A percentile compares a stretch with the other conserved stretches of the same genome.
Evolutionary conservation across 2,888 invertebrate genomes (phyloP).

Genomic region (Caenorhabditis sp.): DNA sequence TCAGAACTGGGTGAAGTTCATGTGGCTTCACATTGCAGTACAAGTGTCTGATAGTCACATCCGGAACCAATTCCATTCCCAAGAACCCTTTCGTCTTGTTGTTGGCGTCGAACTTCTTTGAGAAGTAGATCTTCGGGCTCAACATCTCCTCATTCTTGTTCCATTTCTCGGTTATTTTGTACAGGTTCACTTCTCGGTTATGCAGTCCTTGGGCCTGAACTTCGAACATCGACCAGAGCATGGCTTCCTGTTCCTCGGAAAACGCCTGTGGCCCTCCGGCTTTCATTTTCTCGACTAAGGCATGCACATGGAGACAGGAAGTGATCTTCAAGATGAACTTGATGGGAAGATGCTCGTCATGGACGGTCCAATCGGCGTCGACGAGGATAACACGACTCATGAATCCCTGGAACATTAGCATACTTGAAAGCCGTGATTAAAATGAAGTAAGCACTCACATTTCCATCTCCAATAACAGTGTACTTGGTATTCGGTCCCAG

Average conservation of each 20-base stretch:
- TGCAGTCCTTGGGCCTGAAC: slow-evolving; percentile 44
- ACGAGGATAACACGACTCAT: slow-evolving; percentile 61
- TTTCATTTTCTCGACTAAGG: slow-evolving; percentile 52
- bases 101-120: slow-evolving; percentile 38
- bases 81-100: slow-evolving; percentile 54
- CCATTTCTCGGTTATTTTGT: slow-evolving; percentile 43
- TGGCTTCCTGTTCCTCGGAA: slow-evolving; percentile 21
- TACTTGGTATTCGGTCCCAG: slow-evolving; percentile 55
- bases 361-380: slow-evolving; percentile 49
- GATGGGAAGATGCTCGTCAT: slow-evolving; percentile 31
- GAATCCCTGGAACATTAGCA: slow-evolving; percentile 47
- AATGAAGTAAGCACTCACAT: slow-evolving; percentile 33
- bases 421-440: no score
- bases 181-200: slow-evolving; percentile 59
- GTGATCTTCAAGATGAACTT: slow-evolving; percentile 57
- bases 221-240: slow-evolving; percentile 44
- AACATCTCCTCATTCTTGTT: slow-evolving; percentile 31
- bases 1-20: slow-evolving; percentile 41
- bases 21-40: slow-evolving; percentile 43
- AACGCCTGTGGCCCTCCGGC: not conserved
- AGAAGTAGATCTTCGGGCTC: slow-evolving; percentile 52
- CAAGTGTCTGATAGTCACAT: slow-evolving; percentile 45
- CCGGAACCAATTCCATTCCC: slow-evolving; percentile 57
- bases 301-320: slow-evolving; percentile 40
- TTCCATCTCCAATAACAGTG: slow-evolving; percentile 63